A percentile compares a stretch with the other conserved stretches of the same genome.
These are phyloP conservation scores for Cosmia pyralina DNA, from an alignment of 2,888 invertebrate genomes.

Conservation along the genomic window DNA sequence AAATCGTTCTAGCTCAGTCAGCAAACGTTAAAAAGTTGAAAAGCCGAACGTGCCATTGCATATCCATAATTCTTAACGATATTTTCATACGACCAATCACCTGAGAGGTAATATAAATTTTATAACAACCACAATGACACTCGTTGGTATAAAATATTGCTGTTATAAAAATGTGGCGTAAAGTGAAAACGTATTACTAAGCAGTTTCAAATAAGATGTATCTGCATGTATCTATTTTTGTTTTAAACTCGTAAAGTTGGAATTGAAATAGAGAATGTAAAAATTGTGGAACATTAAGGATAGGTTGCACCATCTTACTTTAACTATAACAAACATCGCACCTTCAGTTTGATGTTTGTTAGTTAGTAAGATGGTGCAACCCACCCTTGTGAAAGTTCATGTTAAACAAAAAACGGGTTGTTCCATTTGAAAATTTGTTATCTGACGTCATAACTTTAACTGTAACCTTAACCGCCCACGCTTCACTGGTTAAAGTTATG, in stretches of 20 bases:
- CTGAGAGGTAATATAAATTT: constrained; percentile 73
- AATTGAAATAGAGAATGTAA: constrained; percentile 23
- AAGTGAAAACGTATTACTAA: constrained; percentile 52
- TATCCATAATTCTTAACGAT: constrained; percentile 73
- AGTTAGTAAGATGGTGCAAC: no score
- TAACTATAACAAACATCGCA: no score
- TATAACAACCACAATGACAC: constrained; percentile 59
- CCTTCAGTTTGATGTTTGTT: no score
- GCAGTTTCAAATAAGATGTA: constrained; percentile 32
- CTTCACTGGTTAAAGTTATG: no score
- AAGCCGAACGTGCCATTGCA: constrained; percentile 78
- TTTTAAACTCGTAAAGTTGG: constrained; percentile 32
- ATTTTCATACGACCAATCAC: constrained; percentile 76
- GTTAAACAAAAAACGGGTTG: no score
- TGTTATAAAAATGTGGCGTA: constrained; percentile 51
- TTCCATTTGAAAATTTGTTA: no score
- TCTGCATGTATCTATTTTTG: constrained; percentile 23
- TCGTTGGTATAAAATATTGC: constrained; percentile 46
- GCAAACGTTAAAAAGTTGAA: constrained; percentile 70
- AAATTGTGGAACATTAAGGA: constrained; percentile 14
- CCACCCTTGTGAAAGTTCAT: no score
- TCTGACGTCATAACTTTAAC: no score
- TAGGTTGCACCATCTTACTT: no score
- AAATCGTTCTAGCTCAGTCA: constrained; percentile 66
- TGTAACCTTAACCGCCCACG: no score